phyloP scores from a whole-genome alignment of 1,140 invertebrate genomes.

The Drosophila ambigua region DNA sequence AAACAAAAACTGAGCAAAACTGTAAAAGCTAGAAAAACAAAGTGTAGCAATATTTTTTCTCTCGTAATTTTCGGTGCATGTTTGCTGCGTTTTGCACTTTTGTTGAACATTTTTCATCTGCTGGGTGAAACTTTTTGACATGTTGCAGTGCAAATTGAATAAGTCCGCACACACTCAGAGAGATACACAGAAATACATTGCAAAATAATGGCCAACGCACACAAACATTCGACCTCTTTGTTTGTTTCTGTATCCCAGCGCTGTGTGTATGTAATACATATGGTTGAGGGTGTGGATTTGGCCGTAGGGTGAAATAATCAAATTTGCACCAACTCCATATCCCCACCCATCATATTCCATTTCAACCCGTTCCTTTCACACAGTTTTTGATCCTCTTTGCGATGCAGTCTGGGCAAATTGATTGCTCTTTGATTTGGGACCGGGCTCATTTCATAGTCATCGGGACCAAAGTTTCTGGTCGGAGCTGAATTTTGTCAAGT shows the following conservation, averaged over 20 bases:
- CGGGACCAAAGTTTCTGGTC: neutral
- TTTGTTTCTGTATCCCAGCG: conserved; percentile 34
- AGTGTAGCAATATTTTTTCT: neutral
- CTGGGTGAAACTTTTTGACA: conserved; percentile 77
- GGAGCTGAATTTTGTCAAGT: conserved; percentile 10
- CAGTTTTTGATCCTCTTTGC: conserved; percentile 10
- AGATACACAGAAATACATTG: conserved; percentile 17
- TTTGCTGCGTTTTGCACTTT: conserved; percentile 82
- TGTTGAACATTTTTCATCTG: conserved; percentile 78
- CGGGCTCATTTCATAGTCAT: conserved; percentile 20
- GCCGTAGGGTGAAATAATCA: conserved; percentile 62
- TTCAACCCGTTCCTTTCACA: conserved; percentile 2
- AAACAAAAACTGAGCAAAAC: conserved; percentile 33
- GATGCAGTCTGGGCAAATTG: conserved; percentile 2
- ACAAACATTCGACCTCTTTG: conserved; percentile 24
- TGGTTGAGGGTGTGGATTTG: neutral
- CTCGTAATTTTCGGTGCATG: conserved; percentile 75
- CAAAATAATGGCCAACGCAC: conserved; percentile 65
- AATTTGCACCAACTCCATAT: conserved; percentile 33
- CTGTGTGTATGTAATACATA: conserved; percentile 7
- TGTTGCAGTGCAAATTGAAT: conserved; percentile 81
- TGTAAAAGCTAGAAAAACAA: conserved; percentile 21
- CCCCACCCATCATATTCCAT: neutral
- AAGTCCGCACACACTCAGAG: conserved; percentile 60
- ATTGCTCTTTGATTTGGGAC: conserved; percentile 12